Percentiles rank a stretch among this genome's conserved stretches.
These are phyloP conservation scores for Fulmarus glacialis DNA, from an alignment of 2,113 vertebrate species.

Conservation along the genomic window DNA sequence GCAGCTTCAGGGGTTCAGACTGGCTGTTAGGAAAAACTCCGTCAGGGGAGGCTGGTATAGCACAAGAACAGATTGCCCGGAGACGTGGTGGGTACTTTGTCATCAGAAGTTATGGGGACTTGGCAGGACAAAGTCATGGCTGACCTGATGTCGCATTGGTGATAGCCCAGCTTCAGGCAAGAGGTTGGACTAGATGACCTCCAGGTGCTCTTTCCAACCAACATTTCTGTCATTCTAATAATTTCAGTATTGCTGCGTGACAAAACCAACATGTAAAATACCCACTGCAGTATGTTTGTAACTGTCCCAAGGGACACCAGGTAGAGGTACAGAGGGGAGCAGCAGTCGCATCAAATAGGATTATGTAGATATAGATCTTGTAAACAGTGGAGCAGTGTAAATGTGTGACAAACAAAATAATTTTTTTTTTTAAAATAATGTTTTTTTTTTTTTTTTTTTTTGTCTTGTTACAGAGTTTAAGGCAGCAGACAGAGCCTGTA, in stretches of 20 bases:
- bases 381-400: neutral
- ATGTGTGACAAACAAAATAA: neutral
- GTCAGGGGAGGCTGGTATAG: neutral
- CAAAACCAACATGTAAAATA: neutral
- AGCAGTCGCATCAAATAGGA: neutral
- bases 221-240: neutral
- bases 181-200: neutral
- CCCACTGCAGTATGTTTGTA: neutral
- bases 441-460: neutral
- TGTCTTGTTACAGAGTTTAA: neutral
- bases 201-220: neutral
- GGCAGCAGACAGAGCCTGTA: neutral
- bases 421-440: neutral
- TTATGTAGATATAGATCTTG: neutral
- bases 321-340: neutral
- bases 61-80: neutral
- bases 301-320: neutral
- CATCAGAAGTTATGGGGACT: neutral
- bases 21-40: neutral
- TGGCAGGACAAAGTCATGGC: neutral
- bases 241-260: neutral
- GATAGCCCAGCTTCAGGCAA: neutral
- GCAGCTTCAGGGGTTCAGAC: neutral
- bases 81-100: neutral
- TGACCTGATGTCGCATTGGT: neutral